Evolutionary conservation across 2,888 invertebrate species (phyloP), one percentile per base, ranked within the genome.

Genomic region (Pseudeuparius sepicola): DNA sequence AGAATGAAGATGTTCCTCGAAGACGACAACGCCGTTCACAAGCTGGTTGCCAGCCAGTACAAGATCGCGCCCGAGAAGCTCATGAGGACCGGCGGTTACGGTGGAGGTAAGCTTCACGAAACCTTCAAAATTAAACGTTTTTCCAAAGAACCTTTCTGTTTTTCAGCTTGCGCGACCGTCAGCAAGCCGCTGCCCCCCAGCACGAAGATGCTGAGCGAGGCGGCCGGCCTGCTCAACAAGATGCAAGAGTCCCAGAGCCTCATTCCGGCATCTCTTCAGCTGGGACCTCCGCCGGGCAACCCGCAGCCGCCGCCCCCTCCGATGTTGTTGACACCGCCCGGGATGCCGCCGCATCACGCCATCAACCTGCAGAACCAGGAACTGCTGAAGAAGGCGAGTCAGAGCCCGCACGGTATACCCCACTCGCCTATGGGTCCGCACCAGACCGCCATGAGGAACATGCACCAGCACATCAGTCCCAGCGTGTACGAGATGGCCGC

Each of bases 401-500:
- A 75, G 30, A 72, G 67, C 37, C 64, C 71, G 10, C 70, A 68
- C 48, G 63, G 55, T 36, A 60, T 62, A 49, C 66, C 58, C 29
- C 68, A 68, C 44, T 74, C 73, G 11, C 75, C 80, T 2, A 67
- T 68, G 50, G 64, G 66, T 11, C 79, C 75, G 53, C 77, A 75
- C 53, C 59, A 56, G 36, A 44, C 49, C 3, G 70, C 75, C 2
- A 71, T 86, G 68, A 71, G 87, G 18, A 73, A 68, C 40, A 71
- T 87, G 46, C 83, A 84, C 54, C 83, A 84, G 44, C 85, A 87
- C 54, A 82, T 86, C 65, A 86, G 89, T 23, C 89, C 90, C n/a
- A 92, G 90, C 51, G 93, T 94, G 10, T 92, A 94, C 61, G 94
- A 96, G 64, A 90, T 94, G 85, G 93, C 94, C 2, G 94, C 94